Conservation (phyloP, 2,113 vertebrate genomes). For the Heterochromis multidens region DNA sequence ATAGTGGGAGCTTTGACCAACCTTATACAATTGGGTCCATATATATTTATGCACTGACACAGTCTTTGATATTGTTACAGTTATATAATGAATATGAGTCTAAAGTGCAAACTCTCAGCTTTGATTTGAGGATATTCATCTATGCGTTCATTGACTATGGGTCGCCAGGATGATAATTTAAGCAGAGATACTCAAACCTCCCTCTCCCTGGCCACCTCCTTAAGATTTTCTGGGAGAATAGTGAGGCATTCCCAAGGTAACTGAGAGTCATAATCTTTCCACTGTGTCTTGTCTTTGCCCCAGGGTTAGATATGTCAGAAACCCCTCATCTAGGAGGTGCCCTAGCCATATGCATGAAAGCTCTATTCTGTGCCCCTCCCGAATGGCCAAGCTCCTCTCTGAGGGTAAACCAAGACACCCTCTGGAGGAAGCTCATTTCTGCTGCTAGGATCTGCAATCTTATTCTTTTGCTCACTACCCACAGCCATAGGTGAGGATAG, state of each 20-base stretch:
- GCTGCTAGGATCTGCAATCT: background rate
- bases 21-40: background rate
- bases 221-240: background rate
- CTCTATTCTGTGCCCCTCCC: background rate
- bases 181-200: background rate
- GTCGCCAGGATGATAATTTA: background rate
- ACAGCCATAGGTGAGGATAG: background rate
- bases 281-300: background rate
- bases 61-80: background rate
- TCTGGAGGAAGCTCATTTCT: background rate
- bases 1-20: background rate
- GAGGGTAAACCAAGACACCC: fast-evolving
- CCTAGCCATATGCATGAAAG: background rate
- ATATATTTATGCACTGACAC: background rate
- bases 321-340: background rate
- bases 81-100: background rate
- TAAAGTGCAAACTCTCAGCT: background rate
- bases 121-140: background rate
- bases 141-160: fast-evolving
- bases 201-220: fast-evolving
- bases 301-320: background rate
- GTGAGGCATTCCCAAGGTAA: background rate
- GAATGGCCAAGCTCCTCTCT: background rate
- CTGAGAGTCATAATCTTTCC: background rate
- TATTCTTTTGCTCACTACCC: background rate